These are phyloP conservation scores for Pogonocichla stellata DNA, from an alignment of 2,113 vertebrate species.

Conservation along the genomic window DNA sequence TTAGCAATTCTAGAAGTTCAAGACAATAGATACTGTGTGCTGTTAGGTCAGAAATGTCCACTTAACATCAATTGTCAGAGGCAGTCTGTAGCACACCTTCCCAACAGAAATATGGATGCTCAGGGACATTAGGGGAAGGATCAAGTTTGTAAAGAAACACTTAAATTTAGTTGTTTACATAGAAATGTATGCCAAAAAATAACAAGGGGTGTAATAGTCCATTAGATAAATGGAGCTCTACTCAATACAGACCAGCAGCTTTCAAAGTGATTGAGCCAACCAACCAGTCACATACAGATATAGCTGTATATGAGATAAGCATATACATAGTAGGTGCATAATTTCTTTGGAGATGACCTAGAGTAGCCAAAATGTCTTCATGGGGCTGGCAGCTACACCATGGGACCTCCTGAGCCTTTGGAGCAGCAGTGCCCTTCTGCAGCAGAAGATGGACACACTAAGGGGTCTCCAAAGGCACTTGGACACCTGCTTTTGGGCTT, in stretches of 20 bases:
- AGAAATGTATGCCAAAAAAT: not conserved
- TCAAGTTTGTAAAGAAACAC: not conserved
- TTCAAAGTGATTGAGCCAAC: not conserved
- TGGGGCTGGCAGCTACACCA: not conserved
- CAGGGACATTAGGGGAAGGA: not conserved
- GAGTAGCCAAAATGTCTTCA: not conserved
- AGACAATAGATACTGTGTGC: not conserved
- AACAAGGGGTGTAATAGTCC: not conserved
- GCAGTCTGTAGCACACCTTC: not conserved
- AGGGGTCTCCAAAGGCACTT: not conserved
- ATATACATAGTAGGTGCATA: not conserved
- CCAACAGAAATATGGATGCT: not conserved
- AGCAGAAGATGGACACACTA: not conserved
- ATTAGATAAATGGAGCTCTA: not conserved
- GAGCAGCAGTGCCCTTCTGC: not conserved
- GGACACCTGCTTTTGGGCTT: not conserved
- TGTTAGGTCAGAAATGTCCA: not conserved
- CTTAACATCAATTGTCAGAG: not conserved
- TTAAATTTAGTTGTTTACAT: not conserved
- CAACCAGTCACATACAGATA: not conserved
- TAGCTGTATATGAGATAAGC: not conserved
- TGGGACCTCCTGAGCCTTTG: accelerated
- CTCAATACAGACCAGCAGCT: not conserved
- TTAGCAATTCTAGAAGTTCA: not conserved
- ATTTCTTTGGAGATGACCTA: not conserved